Evolutionary conservation across 2,113 vertebrate species (phyloP).

Genomic region (Otocyon megalotis): DNA sequence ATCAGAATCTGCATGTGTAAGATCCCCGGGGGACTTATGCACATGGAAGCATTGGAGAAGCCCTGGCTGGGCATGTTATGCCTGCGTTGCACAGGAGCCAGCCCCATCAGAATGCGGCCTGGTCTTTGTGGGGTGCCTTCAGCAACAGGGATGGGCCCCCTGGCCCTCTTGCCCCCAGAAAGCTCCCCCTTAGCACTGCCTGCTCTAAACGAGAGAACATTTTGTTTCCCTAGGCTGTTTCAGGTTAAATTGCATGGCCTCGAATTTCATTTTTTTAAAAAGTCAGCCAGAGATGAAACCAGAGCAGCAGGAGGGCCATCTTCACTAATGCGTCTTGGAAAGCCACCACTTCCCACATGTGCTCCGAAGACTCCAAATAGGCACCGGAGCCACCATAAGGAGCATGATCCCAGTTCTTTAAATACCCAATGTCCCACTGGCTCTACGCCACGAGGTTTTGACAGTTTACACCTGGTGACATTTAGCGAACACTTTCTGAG

Average conservation of each 20-base stretch:
- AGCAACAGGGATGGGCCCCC: not conserved
- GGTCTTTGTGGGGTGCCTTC: not conserved
- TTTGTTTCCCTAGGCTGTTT: not conserved
- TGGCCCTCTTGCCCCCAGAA: not conserved
- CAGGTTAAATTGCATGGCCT: not conserved
- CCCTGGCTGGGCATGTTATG: too few species aligned
- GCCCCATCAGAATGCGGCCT: not conserved
- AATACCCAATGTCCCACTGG: not conserved
- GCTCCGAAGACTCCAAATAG: not conserved
- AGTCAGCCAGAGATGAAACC: not conserved
- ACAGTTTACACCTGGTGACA: conserved; percentile 59
- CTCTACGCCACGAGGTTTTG: not conserved
- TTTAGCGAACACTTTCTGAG: not conserved
- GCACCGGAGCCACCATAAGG: not conserved
- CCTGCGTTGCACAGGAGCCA: not conserved
- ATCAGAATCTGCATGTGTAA: too few species aligned
- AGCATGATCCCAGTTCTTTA: not conserved
- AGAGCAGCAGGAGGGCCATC: not conserved
- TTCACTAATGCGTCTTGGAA: not conserved
- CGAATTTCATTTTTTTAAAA: not conserved
- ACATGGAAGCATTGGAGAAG: not conserved
- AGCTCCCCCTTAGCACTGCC: not conserved
- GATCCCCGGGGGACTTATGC: accelerated
- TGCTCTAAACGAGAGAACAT: not conserved
- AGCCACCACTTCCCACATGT: not conserved